phyloP scores from a whole-genome alignment of 2,888 invertebrate species.

The Zhuqinia jingwanae region DNA sequence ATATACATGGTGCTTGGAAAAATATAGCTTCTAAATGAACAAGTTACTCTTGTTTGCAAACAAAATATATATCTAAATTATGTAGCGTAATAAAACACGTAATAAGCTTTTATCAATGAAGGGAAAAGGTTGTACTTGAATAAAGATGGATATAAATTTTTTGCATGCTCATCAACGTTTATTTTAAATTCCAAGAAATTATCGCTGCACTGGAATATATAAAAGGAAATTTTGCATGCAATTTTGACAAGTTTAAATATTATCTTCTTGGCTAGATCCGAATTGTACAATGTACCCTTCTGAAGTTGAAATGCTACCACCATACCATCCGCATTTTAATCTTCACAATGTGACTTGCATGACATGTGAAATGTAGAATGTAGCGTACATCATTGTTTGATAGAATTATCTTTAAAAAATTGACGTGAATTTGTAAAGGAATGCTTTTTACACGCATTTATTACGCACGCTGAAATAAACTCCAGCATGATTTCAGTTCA shows the following conservation, averaged over 20 bases:
- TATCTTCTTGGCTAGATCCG: no score
- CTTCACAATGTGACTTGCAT: no score
- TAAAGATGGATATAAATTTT: neutral
- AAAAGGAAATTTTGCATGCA: neutral
- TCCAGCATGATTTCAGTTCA: conserved; percentile 24
- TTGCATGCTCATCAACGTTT: conserved; percentile 21
- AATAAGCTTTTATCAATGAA: neutral
- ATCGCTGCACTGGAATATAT: no score
- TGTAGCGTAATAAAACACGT: neutral
- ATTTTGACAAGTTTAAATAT: no score
- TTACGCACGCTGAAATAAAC: neutral
- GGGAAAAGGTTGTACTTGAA: neutral
- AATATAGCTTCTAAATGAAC: neutral
- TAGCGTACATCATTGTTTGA: neutral
- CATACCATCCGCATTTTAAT: no score
- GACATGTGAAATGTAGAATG: neutral
- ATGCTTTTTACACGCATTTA: conserved; percentile 1
- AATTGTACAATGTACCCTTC: no score
- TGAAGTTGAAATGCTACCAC: no score
- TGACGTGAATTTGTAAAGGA: neutral
- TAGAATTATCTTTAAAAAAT: neutral
- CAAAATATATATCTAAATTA: no score
- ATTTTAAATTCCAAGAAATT: neutral
- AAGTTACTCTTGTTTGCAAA: neutral
- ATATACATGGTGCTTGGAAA: conserved; percentile 32